Percentiles rank a stretch among this genome's conserved stretches.
Conservation (phyloP, 2,113 vertebrate genomes). For the cat (Felis catus) region DNA sequence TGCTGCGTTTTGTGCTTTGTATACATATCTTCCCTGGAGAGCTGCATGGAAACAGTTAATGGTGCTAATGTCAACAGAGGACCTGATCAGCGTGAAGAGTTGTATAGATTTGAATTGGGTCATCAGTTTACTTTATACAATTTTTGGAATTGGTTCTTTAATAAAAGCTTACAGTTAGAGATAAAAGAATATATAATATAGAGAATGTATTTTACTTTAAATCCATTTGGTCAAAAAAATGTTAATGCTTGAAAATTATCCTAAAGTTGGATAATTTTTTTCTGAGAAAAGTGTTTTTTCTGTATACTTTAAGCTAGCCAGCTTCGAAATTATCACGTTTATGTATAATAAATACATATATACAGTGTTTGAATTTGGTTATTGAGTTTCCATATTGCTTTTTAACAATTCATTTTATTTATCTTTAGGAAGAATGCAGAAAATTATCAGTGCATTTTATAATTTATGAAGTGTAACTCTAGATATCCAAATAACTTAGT, state of each 20-base stretch:
- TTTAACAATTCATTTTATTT: slow-evolving; percentile 41
- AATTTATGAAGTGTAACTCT: slow-evolving; percentile 69
- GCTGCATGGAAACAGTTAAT: background rate
- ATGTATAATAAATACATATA: background rate
- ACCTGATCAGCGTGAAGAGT: background rate
- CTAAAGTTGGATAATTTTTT: slow-evolving; percentile 42
- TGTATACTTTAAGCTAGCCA: background rate
- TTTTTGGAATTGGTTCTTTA: slow-evolving; percentile 40
- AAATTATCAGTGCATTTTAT: slow-evolving; percentile 28
- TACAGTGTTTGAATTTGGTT: slow-evolving; percentile 26
- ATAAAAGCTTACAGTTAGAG: background rate
- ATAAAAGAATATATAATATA: background rate
- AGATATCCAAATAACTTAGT: slow-evolving; percentile 68
- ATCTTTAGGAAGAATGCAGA: slow-evolving; percentile 3
- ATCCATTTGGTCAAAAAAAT: background rate
- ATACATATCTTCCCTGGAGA: background rate
- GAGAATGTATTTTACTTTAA: slow-evolving; percentile 40
- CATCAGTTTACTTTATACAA: background rate
- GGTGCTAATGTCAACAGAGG: background rate
- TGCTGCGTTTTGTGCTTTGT: background rate
- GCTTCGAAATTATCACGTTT: background rate
- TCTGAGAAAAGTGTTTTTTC: background rate
- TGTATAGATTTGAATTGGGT: background rate
- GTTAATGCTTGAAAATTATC: slow-evolving; percentile 21
- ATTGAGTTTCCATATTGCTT: slow-evolving; percentile 21